Conservation (phyloP, 1,140 invertebrate genomes). For the Danaus melanippus region DNA sequence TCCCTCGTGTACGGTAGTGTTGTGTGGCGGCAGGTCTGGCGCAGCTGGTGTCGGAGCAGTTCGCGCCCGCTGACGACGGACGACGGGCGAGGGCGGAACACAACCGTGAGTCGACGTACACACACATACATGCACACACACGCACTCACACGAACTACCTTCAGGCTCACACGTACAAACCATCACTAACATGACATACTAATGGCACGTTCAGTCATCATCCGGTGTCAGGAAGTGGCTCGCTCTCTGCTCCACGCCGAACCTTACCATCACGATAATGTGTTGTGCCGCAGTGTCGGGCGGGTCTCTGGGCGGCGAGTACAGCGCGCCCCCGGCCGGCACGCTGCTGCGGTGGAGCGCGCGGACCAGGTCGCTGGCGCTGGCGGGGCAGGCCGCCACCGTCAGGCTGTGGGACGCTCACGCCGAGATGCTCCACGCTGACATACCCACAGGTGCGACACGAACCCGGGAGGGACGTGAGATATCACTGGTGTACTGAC, state of each 20-base stretch:
- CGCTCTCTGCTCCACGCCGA: no score
- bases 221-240: no score
- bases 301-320: constrained; percentile 10
- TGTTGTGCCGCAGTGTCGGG: constrained; percentile 8
- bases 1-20: constrained; percentile 41
- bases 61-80: constrained; percentile 37
- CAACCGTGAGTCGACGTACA: constrained; percentile 31
- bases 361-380: constrained; percentile 76
- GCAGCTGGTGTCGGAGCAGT: constrained; percentile 59
- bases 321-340: constrained; percentile 31
- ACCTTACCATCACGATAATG: no score
- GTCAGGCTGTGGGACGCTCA: constrained; percentile 88
- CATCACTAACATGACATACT: no score
- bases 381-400: constrained; percentile 83
- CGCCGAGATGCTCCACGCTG: constrained; percentile 84
- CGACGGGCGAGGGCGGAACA: constrained; percentile 21
- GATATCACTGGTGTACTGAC: constrained; percentile 1
- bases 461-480: no score
- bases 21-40: constrained; percentile 39
- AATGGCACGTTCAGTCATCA: no score
- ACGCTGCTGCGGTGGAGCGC: constrained; percentile 73
- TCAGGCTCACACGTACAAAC: no score
- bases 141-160: no score
- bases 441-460: constrained; percentile 81
- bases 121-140: background rate